A percentile compares a stretch with the other conserved stretches of the same genome.
phyloP scores from a whole-genome alignment of 2,113 vertebrate genomes.

The Himantopus leucocephalus region DNA sequence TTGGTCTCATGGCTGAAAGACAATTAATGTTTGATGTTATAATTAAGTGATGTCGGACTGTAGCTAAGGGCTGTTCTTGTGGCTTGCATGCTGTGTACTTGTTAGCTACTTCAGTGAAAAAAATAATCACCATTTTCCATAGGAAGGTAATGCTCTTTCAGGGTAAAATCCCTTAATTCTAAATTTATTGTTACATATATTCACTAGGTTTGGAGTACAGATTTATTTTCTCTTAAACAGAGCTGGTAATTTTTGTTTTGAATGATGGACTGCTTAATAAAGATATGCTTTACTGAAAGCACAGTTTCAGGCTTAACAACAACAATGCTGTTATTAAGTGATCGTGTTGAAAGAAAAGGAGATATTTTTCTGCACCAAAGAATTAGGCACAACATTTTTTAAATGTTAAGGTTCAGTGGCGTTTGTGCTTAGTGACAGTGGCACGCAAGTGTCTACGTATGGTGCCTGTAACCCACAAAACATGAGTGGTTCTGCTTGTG shows the following conservation, averaged over 20 bases:
- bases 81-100: neutral
- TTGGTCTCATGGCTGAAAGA: neutral
- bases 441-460: fast-evolving
- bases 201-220: neutral
- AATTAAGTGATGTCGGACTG: neutral
- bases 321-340: neutral
- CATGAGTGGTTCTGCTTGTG: fast-evolving
- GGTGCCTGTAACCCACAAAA: neutral
- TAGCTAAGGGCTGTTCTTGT: neutral
- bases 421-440: neutral
- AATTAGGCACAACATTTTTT: neutral
- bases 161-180: neutral
- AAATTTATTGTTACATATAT: neutral
- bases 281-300: neutral
- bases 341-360: neutral
- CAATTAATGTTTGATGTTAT: neutral
- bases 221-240: neutral
- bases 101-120: neutral
- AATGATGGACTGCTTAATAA: neutral
- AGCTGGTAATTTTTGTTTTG: neutral
- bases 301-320: neutral
- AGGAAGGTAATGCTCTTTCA: neutral
- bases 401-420: neutral
- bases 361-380: neutral
- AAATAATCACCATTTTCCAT: neutral